Percentiles rank a stretch among this genome's conserved stretches.
Evolutionary conservation across 30 jellyfish, hydroid and myxozoan species (phyloP).

Genomic region (Hydractinia echinata): DNA sequence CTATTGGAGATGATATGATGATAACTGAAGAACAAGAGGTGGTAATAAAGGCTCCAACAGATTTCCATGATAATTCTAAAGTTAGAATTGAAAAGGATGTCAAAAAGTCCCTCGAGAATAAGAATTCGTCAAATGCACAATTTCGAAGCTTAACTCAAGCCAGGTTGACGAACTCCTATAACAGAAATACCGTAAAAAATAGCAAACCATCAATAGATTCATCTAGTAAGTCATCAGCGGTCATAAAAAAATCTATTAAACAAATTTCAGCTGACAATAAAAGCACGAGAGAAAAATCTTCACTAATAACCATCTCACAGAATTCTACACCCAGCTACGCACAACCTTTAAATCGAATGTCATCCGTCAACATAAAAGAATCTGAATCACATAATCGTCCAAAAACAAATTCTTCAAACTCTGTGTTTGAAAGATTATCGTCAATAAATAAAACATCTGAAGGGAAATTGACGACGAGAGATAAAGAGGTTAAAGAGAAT

Average conservation of each 20-base stretch:
- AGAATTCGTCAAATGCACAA: too few relatives aligned
- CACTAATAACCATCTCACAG: background rate
- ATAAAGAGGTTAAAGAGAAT: too few relatives aligned
- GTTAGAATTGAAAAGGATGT: background rate
- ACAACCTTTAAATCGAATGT: background rate
- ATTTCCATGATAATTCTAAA: background rate
- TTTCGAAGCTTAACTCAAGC: too few relatives aligned
- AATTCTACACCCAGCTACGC: conserved; percentile 3
- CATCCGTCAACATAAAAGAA: background rate
- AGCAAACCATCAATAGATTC: too few relatives aligned
- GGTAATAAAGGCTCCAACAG: conserved; percentile 4
- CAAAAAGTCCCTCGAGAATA: too few relatives aligned
- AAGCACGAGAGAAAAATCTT: too few relatives aligned
- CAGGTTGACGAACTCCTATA: too few relatives aligned
- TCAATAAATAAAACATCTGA: background rate
- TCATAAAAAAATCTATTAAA: too few relatives aligned
- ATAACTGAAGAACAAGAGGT: conserved; percentile 1
- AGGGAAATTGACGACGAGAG: too few relatives aligned
- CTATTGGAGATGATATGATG: background rate
- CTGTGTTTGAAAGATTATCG: conserved; percentile 3
- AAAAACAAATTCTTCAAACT: background rate
- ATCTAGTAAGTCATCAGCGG: too few relatives aligned
- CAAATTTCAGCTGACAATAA: too few relatives aligned
- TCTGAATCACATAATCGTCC: background rate
- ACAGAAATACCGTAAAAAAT: too few relatives aligned